A percentile compares a stretch with the other conserved stretches of the same genome.
Conservation (phyloP, 2,113 vertebrate genomes). For the Malurus alboscapulatus region DNA sequence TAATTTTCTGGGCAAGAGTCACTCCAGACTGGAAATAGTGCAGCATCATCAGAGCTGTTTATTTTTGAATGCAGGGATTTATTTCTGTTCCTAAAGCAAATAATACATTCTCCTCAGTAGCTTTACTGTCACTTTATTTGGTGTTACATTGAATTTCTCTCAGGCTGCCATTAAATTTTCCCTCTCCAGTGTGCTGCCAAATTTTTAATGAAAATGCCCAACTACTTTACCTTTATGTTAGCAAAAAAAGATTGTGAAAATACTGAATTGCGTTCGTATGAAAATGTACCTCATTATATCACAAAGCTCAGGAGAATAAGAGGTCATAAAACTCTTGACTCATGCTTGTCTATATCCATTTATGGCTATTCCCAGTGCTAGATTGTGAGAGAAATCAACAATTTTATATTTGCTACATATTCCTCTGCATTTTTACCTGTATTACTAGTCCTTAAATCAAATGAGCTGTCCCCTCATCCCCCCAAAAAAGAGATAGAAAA, state of each 20-base stretch:
- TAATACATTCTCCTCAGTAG: neutral
- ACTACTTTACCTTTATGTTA: neutral
- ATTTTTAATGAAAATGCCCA: neutral
- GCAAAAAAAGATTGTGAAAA: neutral
- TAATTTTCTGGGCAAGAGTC: neutral
- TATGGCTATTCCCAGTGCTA: neutral
- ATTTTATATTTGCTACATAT: neutral
- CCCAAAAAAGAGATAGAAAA: neutral
- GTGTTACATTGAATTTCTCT: neutral
- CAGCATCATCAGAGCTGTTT: neutral
- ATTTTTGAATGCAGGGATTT: neutral
- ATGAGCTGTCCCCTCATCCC: neutral
- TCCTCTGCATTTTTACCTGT: neutral
- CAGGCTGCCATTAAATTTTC: neutral
- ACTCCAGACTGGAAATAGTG: neutral
- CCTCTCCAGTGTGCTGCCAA: neutral
- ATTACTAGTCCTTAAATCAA: neutral
- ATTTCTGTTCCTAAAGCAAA: neutral
- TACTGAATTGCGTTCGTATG: neutral
- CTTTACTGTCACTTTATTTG: neutral
- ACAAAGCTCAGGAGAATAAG: neutral
- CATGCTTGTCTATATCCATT: neutral
- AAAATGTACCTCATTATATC: constrained; percentile 1
- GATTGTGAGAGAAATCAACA: neutral
- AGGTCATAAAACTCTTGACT: neutral